Evolutionary conservation across 2,113 vertebrate species (phyloP).

Genomic region (Smithornis capensis): DNA sequence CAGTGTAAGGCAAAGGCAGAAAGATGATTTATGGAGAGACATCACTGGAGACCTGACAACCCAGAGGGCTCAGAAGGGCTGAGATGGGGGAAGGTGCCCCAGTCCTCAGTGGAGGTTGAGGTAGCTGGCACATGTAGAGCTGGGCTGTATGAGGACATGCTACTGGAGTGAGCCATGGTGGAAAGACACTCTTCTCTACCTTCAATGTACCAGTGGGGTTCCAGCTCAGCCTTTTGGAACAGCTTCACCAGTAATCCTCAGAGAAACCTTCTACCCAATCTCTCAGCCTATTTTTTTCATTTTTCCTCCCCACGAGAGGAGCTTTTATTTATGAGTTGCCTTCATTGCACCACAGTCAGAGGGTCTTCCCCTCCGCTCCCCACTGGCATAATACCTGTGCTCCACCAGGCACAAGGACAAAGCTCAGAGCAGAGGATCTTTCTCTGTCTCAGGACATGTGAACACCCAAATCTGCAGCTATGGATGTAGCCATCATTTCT

Average conservation of each 20-base stretch:
- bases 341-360: not conserved
- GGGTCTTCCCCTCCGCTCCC: not conserved
- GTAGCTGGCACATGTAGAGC: fast-evolving
- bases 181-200: not conserved
- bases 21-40: not conserved
- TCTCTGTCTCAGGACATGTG: not conserved
- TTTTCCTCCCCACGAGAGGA: fast-evolving
- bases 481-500: not conserved
- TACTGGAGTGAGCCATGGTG: not conserved
- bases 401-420: fast-evolving
- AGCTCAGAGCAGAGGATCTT: not conserved
- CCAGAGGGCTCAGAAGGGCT: not conserved
- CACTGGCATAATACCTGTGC: not conserved
- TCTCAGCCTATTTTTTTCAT: not conserved
- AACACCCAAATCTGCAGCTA: not conserved
- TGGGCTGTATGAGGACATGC: not conserved
- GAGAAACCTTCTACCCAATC: not conserved
- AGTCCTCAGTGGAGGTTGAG: not conserved
- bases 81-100: not conserved
- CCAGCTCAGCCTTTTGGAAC: not conserved
- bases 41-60: not conserved
- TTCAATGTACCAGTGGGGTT: fast-evolving
- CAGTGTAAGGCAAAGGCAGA: not conserved
- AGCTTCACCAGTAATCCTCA: not conserved
- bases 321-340: not conserved